Evolutionary conservation across 2,797 vertebrate genomes (phyloP).

Genomic region (Trichosurus vulpecula): DNA sequence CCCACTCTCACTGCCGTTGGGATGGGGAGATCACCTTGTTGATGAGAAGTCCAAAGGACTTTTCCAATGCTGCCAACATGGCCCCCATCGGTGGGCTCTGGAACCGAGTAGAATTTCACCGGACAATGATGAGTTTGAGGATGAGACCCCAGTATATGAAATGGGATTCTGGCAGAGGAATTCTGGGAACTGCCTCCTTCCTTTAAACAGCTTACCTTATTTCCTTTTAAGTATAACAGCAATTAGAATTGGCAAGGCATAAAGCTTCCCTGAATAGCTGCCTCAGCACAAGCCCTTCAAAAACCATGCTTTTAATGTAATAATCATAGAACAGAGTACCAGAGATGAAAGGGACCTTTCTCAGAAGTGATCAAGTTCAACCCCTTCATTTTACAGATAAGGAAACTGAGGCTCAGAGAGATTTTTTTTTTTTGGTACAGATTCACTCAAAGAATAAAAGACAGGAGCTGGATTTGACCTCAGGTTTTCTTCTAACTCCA

Average conservation of each 20-base stretch:
- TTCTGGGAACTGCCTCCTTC: slow-evolving; percentile 8
- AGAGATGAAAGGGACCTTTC: background rate
- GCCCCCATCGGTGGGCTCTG: background rate
- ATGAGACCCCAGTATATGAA: background rate
- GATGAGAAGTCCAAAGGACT: background rate
- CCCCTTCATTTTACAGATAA: no score
- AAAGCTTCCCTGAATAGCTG: background rate
- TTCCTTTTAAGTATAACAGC: background rate
- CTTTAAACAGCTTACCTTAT: background rate
- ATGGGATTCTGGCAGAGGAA: background rate
- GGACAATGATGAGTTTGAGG: background rate
- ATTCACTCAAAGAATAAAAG: no score
- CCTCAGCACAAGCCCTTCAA: background rate
- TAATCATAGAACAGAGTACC: background rate
- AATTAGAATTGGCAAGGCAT: background rate
- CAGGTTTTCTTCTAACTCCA: no score
- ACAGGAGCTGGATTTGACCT: no score
- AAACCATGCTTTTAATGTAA: background rate
- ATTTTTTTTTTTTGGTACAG: no score
- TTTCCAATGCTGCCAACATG: slow-evolving; percentile 1
- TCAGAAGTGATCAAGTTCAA: no score
- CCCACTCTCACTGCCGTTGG: slow-evolving; percentile 11
- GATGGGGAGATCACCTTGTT: background rate
- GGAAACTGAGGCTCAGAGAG: no score
- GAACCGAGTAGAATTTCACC: background rate